phyloP scores from a whole-genome alignment of 2,797 vertebrate species.

The Myripristis murdjan region DNA sequence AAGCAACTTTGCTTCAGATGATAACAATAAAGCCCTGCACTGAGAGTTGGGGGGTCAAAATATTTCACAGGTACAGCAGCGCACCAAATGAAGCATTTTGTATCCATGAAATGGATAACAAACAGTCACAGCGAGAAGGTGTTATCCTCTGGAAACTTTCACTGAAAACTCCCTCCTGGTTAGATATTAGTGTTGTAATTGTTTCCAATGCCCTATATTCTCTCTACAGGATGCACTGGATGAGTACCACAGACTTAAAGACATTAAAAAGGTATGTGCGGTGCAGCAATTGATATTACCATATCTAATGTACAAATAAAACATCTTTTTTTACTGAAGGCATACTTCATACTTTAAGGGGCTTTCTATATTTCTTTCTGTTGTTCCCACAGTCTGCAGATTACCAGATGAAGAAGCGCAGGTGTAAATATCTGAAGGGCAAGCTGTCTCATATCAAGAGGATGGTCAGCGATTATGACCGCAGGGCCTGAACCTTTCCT shows the following conservation, averaged over 20 bases:
- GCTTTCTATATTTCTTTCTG: neutral
- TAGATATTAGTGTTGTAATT: neutral
- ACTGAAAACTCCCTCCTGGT: no score
- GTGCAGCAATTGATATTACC: no score
- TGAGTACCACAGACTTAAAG: slow-evolving; percentile 87
- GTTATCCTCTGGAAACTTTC: no score
- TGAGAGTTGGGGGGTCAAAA: no score
- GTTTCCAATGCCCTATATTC: slow-evolving; percentile 1
- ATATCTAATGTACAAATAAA: no score
- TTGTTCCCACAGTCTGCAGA: slow-evolving; percentile 82
- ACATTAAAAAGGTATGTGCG: slow-evolving; percentile 82
- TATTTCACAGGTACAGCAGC: no score
- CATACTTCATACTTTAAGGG: neutral
- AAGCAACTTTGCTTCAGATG: no score
- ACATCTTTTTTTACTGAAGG: no score
- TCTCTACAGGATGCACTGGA: slow-evolving; percentile 83
- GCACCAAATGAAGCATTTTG: no score
- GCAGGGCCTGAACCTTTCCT: slow-evolving; percentile 52
- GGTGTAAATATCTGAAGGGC: slow-evolving; percentile 90
- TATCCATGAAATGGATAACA: no score
- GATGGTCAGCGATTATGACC: slow-evolving; percentile 90
- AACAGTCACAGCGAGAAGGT: no score
- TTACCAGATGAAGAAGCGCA: slow-evolving; percentile 88
- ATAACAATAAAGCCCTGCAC: no score
- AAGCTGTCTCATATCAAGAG: slow-evolving; percentile 93